A percentile compares a stretch with the other conserved stretches of the same genome.
Conservation (phyloP, 1,140 invertebrate genomes). For the Tetraneura akinire region DNA sequence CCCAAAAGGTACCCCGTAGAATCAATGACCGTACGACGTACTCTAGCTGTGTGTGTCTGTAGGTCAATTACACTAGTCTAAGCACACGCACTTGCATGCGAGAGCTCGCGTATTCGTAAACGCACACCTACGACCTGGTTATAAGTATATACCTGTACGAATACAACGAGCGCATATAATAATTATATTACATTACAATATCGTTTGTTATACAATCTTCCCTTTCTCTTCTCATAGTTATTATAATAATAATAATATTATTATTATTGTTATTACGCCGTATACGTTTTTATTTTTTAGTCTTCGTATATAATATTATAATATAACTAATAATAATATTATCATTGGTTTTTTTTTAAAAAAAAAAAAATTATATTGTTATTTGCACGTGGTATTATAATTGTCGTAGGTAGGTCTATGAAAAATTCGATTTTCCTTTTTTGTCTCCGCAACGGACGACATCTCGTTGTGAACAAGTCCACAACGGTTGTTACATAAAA, state of each 20-base stretch:
- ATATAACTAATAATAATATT: no score
- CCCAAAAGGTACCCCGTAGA: conserved; percentile 43
- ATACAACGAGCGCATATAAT: no score
- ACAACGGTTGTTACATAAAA: background rate
- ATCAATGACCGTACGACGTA: conserved; percentile 34
- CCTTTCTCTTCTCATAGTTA: background rate
- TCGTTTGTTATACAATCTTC: background rate
- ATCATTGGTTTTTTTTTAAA: no score
- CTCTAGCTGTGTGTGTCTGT: conserved; percentile 30
- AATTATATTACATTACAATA: background rate
- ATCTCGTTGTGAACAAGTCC: background rate
- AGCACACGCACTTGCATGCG: background rate
- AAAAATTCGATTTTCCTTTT: background rate
- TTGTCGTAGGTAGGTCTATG: no score
- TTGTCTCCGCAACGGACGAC: background rate
- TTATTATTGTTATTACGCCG: no score
- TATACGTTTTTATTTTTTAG: no score
- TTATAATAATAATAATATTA: no score
- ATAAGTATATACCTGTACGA: no score
- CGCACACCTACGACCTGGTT: background rate
- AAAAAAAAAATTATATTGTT: no score
- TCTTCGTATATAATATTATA: no score
- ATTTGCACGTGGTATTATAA: no score
- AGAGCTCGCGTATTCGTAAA: background rate
- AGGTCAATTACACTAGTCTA: conserved; percentile 48